A percentile compares a stretch with the other conserved stretches of the same genome.
Conservation (phyloP, 2,113 vertebrate genomes). For the Excalfactoria chinensis region DNA sequence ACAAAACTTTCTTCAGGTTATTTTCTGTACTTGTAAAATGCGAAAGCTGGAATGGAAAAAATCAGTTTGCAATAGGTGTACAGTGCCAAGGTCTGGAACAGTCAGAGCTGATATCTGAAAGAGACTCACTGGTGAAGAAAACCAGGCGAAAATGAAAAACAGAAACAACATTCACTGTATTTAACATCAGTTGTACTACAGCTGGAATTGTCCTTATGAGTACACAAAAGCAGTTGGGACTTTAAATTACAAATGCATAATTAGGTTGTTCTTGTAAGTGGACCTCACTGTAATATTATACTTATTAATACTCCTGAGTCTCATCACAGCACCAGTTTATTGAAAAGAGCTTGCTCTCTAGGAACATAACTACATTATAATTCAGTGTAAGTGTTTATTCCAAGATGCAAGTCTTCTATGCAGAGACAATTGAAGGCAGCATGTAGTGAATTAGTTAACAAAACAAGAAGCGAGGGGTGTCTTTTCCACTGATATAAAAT, state of each 20-base stretch:
- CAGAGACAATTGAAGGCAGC: not conserved
- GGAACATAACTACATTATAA: not conserved
- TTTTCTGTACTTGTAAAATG: not conserved
- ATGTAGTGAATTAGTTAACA: not conserved
- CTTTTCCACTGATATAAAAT: not conserved
- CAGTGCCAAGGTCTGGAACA: not conserved
- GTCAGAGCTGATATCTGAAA: not conserved
- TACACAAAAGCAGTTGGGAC: not conserved
- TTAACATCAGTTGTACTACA: not conserved
- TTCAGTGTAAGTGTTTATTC: constrained; percentile 18
- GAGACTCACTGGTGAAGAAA: not conserved
- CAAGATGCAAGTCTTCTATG: not conserved
- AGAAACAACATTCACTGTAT: not conserved
- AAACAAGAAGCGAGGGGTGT: not conserved
- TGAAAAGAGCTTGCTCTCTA: constrained; percentile 13
- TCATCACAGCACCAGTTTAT: not conserved
- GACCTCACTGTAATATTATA: not conserved
- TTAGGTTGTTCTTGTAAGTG: constrained; percentile 16
- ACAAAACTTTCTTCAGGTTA: not conserved
- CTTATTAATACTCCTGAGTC: not conserved
- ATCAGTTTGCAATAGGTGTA: not conserved
- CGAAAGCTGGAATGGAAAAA: not conserved
- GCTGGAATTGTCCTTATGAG: not conserved
- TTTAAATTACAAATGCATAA: not conserved
- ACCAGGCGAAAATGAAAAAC: not conserved